Base-by-base conservation (phyloP, 2,797 vertebrate genomes). In the Melanotaenia nigrans region DNA sequence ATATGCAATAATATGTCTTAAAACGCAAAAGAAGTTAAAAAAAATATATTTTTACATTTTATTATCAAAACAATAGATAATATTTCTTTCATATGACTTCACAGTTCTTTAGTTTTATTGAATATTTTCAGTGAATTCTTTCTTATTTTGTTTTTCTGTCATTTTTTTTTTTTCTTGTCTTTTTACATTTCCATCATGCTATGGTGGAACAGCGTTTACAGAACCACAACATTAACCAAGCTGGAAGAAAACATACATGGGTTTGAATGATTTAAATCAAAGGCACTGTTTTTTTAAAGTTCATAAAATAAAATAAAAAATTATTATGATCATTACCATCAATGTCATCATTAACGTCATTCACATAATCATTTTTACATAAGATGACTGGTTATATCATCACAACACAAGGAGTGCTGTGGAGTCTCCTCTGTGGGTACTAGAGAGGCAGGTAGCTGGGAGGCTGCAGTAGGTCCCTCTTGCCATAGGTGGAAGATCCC, bases 401-500 rank as follows among this genome's bases (percentile, higher is more conserved):
- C 55, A 12, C 71, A 67, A 69, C 63, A 59, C 61, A 38, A 67
- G 57, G 42, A 66, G 59, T 56, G 33, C 57, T 36, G 71, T 53
- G 65, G 49, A 61, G 58, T 63, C 51, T 68, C 71, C 40, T 56
- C 65, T 5, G 40, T 57, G 1, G 45, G 24, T 63, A 81, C 89
- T 97, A 96, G 62, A 96, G 90, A 57, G 89, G 89, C 36, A 94
- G 69, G 22, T 86, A 91, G 61, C 47, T 77, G 30, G 74, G 68
- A 2, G 88, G 80, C 65, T 89, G 90, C 33, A 38, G 84, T 1
- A 89, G 69, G 67, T 94, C 94, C 83, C 96, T 95, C 83, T 97
- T 99, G 36, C 97, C 97, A 0, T 97, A 98, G 0, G 96, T 90
- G 67, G 87, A 90, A n/a, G 97, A 94, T 11, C 96, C 97, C 69